Conservation (phyloP, 2,113 vertebrate species). For the Leptodactylus fuscus region DNA sequence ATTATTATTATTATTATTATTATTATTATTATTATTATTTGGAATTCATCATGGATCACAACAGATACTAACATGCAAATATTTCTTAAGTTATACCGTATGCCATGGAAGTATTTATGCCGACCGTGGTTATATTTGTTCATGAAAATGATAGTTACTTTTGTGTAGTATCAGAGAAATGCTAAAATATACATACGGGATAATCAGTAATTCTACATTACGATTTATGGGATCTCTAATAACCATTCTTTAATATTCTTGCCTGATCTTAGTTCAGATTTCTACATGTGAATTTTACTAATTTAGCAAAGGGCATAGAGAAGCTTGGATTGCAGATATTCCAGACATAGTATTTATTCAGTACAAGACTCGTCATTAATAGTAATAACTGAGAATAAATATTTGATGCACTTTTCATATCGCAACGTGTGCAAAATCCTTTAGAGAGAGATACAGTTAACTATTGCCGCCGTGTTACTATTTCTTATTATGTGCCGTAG, state of each 20-base stretch:
- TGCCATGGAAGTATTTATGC: no score
- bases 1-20: no score
- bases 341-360: background rate
- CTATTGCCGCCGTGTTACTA: background rate
- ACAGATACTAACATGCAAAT: no score
- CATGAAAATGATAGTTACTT: no score
- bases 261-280: background rate
- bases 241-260: background rate
- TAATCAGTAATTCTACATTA: background rate
- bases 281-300: slow-evolving; percentile 1
- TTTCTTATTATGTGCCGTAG: background rate
- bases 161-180: background rate
- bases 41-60: no score
- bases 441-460: background rate
- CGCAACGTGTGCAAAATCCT: background rate
- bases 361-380: background rate
- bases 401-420: background rate
- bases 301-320: background rate
- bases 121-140: no score
- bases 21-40: no score
- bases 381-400: slow-evolving; percentile 1
- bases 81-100: no score
- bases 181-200: background rate
- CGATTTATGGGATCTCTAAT: background rate
- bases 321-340: background rate